Evolutionary conservation across 2,888 invertebrate species (phyloP), one percentile per base, ranked within the genome.

Genomic region (Linyphia triangularis): DNA sequence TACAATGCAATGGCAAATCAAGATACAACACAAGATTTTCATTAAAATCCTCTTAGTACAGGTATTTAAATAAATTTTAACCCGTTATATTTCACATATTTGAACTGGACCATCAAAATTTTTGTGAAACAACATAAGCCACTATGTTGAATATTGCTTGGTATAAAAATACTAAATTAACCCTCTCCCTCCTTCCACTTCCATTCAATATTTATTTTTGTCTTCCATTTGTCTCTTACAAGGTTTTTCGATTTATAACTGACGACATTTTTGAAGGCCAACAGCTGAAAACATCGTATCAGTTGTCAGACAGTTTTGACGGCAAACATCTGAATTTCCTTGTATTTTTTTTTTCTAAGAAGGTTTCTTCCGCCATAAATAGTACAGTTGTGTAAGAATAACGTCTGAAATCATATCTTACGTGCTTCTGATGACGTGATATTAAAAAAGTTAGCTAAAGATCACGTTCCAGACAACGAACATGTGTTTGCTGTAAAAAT

Each of bases 251-350:
- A 37, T 37, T 33, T 7, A 57, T 30, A 73, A 57, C 57, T 5
- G 37, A 33, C 59, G 61, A 75, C 75, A 70, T 16, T 26, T 70
- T 57, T 24, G 75, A 77, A 77, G 61, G 75, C 16, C 61, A 40
- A n/a, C 75, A 77, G 61, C 75, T 77, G 75, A 16, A 63, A 37
- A 40, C 16, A 61, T 77, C 61, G 24, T 33, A 37, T 61, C 63
- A 10, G 7, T 9, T 33, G 22, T 59, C 61, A 61, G 61, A 22
- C 33, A 22, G 37, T 77, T 37, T 33, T 63, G 75, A 77, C 16
- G 40, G 59, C 61, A 61, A 77, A 77, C 75, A 77, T 63, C 24
- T 63, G 75, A 77, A 22, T 77, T 61, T 61, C 24, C n/a, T n/a
- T 2, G 9, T 70, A 24, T 24, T 43, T 43, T 70, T 33, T 22